Evolutionary conservation across 2,797 vertebrate genomes (phyloP), one percentile per base, ranked within the genome.

Genomic region (Gymnopithys bicolor): DNA sequence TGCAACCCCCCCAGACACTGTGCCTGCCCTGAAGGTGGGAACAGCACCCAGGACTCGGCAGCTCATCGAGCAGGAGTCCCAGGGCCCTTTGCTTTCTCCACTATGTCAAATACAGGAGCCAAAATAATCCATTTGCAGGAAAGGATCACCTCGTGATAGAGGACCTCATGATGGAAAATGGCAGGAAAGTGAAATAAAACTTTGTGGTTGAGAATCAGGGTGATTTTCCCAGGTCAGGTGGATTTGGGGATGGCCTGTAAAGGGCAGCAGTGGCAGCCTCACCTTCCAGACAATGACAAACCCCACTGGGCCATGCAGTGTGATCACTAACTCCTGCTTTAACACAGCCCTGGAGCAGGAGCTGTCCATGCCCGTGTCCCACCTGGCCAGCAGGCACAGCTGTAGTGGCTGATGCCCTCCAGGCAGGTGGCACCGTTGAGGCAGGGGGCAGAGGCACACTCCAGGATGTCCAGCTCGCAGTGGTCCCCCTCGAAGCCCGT

Each of bases 331-430:
- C 46, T 66, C 84, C 30, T 52, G 35, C 27, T 49, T 51, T 60
- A 51, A 16, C 32, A 49, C 3, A 8, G 37, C 48, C 22, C 18
- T 13, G 39, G 13, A 46, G n/a, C 51, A 30, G 0, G 0, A 17
- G 63, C 35, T 80, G 49, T 45, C 83, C 37, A 6, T 37, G 5
- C 32, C 53, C 18, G 17, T 55, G 53, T 55, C 97, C 19, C 78
- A 99, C 99, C 99, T 98, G 98, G 93, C 99, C 98, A 99, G 96
- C 99, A 99, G 79, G 97, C 95, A 87, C 99, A 99, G 86, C 80
- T 84, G 95, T 99, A 99, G 91, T 93, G 96, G 81, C 98, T 98
- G 79, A 97, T 91, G 28, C 98, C 98, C 52, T 99, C 99, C 90
- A 98, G 64, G 27, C 99, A 99, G 0, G 98, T 98, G 60, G 98